Evolutionary conservation across 1,140 invertebrate species (phyloP), one percentile per base, ranked within the genome.

Genomic region (Mesaphorura yosii): DNA sequence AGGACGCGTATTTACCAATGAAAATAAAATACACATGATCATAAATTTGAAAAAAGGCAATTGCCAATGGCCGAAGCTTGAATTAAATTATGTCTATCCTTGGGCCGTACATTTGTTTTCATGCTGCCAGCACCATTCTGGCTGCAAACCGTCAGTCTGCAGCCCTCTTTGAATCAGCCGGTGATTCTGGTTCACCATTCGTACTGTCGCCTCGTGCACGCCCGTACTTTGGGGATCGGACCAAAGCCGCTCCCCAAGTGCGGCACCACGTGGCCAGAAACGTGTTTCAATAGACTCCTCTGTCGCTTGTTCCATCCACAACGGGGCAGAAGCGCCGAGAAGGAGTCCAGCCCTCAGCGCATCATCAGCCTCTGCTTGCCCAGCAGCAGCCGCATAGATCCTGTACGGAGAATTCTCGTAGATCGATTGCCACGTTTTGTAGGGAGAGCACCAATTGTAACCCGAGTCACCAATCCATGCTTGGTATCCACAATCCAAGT

Each of bases 361-460:
- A 26, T 50, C 48, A 14, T 47, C 56, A 4, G 67, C 72, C 81
- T 84, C 84, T n/a, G 85, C 77, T 3, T 68, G 62, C 20, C 68
- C 67, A 1, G 83, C 78, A 56, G 77, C 80, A 66, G 88, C 88
- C 20, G 66, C 72, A 82, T 84, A 84, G 15, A 88, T 77, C 5
- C 69, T 63, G 20, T 69, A 67, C 1, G 83, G 78, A 58, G 76
- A 80, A 66, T 88, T 88, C 5, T 81, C 75, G 62, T 89, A 90
- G 7, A 88, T 40, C 39, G 53, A 48, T 51, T 90, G 86, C 87
- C 87, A 90, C 2, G 83, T 81, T 65, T 84, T 89, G 68, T 88
- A 89, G 0, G 87, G 86, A 0, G 83, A 77, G 67, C 87, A 89
- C 87, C 86, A 88, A 66, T 88, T 88, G 60, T 81, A 82, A 10